Evolutionary conservation across 1,140 invertebrate species (phyloP), one percentile per base, ranked within the genome.

Genomic region (Papilio polytes): DNA sequence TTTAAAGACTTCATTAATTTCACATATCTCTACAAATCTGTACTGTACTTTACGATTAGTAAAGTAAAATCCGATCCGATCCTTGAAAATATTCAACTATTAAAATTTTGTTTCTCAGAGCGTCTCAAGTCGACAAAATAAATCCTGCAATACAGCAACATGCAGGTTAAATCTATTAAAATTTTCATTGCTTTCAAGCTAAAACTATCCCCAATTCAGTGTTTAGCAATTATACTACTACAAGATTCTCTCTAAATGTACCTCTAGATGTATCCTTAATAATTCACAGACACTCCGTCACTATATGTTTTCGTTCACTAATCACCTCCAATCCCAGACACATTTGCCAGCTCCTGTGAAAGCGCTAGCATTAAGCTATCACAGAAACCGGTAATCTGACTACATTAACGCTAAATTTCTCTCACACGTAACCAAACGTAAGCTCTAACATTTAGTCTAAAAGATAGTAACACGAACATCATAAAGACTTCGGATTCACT

Each of bases 231-330:
- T 63, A 70, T 4, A 70, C 2, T 13, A 31, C 3, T 31, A 36
- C 63, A 10, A 59, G 9, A 59, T 22, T 20, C 20, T 26, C 26
- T 70, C 22, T 26, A 63, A 63, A 63, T 26, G 56, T 6, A 56
- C 18, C 18, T 63, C 10, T 63, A 63, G 63, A 70, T 70, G 63
- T 12, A 70, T 70, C 13, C 63, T 70, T 12, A 70, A 70, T 70
- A 31, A 70, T 70, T 36, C 63, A 70, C 13, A 31, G 63, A 15
- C 26, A 13, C 26, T 70, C 26, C 15, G 77, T 78, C 56, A 46
- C 77, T 20, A 78, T 78, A 78, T 78, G 56, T 78, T 78, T 78
- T 78, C 53, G 56, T 78, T 78, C 36, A 8, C 74, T 78, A 78
- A 78, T 78, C 77, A 36, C 59, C 36, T n/a, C 10, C 56, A 78